Evolutionary conservation across 2,888 invertebrate genomes (phyloP), one percentile per base, ranked within the genome.

Genomic region (Gibbula magus): DNA sequence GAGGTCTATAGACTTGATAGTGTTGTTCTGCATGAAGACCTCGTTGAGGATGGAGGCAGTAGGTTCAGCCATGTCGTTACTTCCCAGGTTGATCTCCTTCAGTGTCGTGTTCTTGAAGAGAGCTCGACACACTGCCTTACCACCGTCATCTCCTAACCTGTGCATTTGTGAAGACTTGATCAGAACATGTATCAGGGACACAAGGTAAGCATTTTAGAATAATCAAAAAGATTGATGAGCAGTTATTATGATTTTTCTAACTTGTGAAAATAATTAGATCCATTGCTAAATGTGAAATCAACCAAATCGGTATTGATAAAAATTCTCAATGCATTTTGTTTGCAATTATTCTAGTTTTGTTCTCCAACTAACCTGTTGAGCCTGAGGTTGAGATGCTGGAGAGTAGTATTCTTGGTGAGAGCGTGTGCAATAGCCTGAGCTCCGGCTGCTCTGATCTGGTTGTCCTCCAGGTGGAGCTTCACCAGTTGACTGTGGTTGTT

Each of bases 401-500:
- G 87, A 16, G 91, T 91, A 3, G 87, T 88, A 82, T 92, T 93
- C 85, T 92, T 93, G 7, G 91, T 92, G 32, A 93, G 87, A 4
- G 92, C 92, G 86, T 93, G 92, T 22, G 92, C 93, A 39, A 93
- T 91, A 18, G 93, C 93, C 84, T 92, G 92, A 10, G 92, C 92
- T 2, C 93, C 93, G n/a, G 89, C 86, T 0, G 90, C 88, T 52
- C 90, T 82, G 29, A 93, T 91, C 84, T 90, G 89, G 84, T 93
- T 93, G 86, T 93, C 91, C 82, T 89, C 89, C 51, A 92, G 84
- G 81, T 89, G 91, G 35, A 91, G 83, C 52, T 85, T 89, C 25
- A 89, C 89, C 22, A 93, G 88, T 82, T 90, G 87, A 79, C 91
- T 91, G 89, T 89, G 89, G 80, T 91, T 92, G 85, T 92, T 93